Evolutionary conservation across 2,888 invertebrate species (phyloP).

Genomic region (Scaptomyza parva): DNA sequence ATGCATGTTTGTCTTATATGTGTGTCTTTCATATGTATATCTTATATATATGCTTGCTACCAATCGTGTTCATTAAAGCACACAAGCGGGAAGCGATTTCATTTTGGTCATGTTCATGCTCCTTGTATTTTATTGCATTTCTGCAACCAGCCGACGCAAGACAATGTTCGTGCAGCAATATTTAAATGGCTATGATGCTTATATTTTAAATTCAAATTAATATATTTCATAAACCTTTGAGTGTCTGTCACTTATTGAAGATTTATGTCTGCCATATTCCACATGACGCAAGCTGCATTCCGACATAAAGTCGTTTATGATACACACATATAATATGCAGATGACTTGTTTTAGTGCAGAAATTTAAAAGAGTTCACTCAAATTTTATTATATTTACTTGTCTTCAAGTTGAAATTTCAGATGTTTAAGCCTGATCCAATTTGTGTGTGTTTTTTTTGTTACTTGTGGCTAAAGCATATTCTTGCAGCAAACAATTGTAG

Average conservation of each 20-base stretch:
- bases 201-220: neutral
- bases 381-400: neutral
- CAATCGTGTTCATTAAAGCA: conserved; percentile 19
- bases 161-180: no score
- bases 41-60: conserved; percentile 1
- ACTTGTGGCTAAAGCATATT: conserved; percentile 7
- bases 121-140: conserved; percentile 21
- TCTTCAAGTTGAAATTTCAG: no score
- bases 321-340: neutral
- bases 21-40: neutral
- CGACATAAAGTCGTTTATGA: neutral
- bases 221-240: conserved; percentile 1
- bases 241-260: neutral
- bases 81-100: neutral
- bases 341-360: neutral
- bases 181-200: no score
- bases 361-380: neutral
- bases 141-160: neutral
- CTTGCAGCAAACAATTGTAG: conserved; percentile 6
- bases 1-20: conserved; percentile 1
- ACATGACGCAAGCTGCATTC: neutral
- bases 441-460: neutral
- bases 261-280: neutral
- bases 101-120: neutral
- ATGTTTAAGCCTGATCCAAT: neutral